Evolutionary conservation across 2,797 vertebrate genomes (phyloP).

Genomic region (Bradypodion ventrale): DNA sequence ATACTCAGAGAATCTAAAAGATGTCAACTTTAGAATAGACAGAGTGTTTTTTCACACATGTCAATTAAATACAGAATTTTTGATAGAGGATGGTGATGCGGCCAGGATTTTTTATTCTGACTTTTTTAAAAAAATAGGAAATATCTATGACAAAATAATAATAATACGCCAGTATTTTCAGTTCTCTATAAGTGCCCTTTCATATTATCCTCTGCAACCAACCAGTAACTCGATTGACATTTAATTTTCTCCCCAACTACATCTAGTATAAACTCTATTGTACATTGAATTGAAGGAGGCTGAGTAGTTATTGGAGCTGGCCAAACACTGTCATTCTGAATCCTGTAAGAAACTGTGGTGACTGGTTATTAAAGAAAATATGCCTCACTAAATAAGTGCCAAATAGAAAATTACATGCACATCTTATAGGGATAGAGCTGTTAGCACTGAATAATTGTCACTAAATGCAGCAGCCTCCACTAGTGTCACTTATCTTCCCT

Average conservation of each 20-base stretch:
- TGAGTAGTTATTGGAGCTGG: slow-evolving; percentile 20
- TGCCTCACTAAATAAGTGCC: slow-evolving; percentile 31
- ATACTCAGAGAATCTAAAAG: slow-evolving; percentile 28
- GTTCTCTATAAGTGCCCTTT: neutral
- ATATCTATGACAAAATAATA: neutral
- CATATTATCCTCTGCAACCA: slow-evolving; percentile 22
- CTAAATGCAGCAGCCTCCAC: slow-evolving; percentile 31
- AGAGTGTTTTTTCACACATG: slow-evolving; percentile 12
- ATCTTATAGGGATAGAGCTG: slow-evolving; percentile 14
- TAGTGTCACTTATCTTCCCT: slow-evolving; percentile 1
- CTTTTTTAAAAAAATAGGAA: neutral
- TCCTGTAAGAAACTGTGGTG: slow-evolving; percentile 8
- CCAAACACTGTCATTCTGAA: slow-evolving; percentile 24
- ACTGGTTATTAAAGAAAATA: slow-evolving; percentile 45
- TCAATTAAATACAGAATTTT: slow-evolving; percentile 26
- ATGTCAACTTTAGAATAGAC: slow-evolving; percentile 30
- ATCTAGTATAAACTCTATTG: slow-evolving; percentile 37
- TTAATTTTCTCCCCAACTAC: slow-evolving; percentile 42
- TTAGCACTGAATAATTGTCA: slow-evolving; percentile 37
- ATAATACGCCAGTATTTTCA: slow-evolving; percentile 10
- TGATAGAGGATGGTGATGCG: slow-evolving; percentile 2
- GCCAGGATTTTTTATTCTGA: neutral
- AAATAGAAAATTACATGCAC: slow-evolving; percentile 29
- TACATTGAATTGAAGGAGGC: slow-evolving; percentile 36
- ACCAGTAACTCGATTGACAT: slow-evolving; percentile 34